Evolutionary conservation across 2,888 invertebrate species (phyloP).

Genomic region (Drosophila meridionalis): DNA sequence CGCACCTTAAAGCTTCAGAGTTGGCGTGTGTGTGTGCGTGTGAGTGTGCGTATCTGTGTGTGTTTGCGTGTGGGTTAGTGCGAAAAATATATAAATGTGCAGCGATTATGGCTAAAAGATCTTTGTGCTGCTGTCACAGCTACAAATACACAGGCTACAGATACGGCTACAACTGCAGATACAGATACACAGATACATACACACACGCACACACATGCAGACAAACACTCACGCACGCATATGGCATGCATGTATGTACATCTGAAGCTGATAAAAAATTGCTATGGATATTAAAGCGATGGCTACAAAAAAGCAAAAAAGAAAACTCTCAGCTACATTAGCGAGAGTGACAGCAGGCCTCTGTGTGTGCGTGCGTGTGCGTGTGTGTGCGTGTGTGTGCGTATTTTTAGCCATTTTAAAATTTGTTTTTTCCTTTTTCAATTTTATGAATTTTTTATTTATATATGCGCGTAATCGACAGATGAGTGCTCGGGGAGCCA

Average conservation of each 20-base stretch:
- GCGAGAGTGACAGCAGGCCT: slow-evolving; percentile 33
- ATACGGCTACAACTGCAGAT: slow-evolving; percentile 27
- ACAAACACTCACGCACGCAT: slow-evolving; percentile 15
- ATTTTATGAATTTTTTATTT: slow-evolving; percentile 62
- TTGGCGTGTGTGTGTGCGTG: slow-evolving; percentile 2
- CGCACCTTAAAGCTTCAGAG: slow-evolving; percentile 66
- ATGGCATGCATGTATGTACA: slow-evolving; percentile 16
- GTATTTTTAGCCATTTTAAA: slow-evolving; percentile 52
- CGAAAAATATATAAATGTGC: slow-evolving; percentile 71
- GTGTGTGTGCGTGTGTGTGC: slow-evolving; percentile 10
- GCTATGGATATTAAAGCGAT: slow-evolving; percentile 53
- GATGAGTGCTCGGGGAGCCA: slow-evolving; percentile 58
- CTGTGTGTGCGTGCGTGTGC: slow-evolving; percentile 7
- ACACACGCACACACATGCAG: background rate
- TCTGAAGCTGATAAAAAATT: slow-evolving; percentile 47
- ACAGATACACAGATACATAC: slow-evolving; percentile 16
- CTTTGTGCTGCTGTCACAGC: slow-evolving; percentile 52
- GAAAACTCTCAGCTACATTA: slow-evolving; percentile 30
- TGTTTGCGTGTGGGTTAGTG: slow-evolving; percentile 48
- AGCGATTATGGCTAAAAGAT: slow-evolving; percentile 77
- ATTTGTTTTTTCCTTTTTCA: background rate
- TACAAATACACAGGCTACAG: slow-evolving; percentile 38
- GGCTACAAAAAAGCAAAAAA: slow-evolving; percentile 16
- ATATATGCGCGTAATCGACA: slow-evolving; percentile 52
- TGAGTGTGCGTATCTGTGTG: slow-evolving; percentile 15